Base-by-base conservation (phyloP, 2,113 vertebrate genomes). In the Cynoglossus semilaevis region DNA sequence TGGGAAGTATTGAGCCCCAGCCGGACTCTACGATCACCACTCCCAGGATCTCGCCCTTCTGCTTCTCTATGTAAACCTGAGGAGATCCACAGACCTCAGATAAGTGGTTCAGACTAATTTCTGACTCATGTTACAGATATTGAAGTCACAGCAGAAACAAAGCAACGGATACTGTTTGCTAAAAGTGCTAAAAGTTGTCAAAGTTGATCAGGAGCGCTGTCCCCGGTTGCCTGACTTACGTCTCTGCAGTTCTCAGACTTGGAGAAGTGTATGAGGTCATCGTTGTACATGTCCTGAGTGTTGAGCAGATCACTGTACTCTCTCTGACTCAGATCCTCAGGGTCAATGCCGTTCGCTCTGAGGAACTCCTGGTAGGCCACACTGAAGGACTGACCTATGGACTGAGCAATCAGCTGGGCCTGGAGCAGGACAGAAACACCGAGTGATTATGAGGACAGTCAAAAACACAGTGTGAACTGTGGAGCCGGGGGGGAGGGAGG, bases 281-380 rank as follows among this genome's bases (percentile, higher is more conserved):
- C 96, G 17, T 99, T 99, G 92, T 98, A 99, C 96, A 99, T 99
- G 89, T 99, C 96, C 84, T 99, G 96, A 84, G 96, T 99, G 85
- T 94, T 98, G 79, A 99, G 96, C 80, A 99, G 90, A 87, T 99
- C 95, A 1, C 95, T 99, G 52, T 99, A 99, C 74, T 99, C 96
- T 73, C 96, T 91, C 90, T 98, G 96, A 87, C 96, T 99, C 71
- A 99, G 91, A 37, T 98, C 96, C 83, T 98, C 94, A 0, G 96
- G 96, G 82, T 98, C 95, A 78, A 99, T 99, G 68, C 96, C 96
- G 0, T 98, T 99, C 79, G 96, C 95, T 44, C 95, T 88, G 75
- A 99, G 90, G 80, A 99, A 99, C 80, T 99, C 95, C 90, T 99
- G 96, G 88, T 98, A 99, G 2, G 96, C 96, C 11, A 99, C 95